Evolutionary conservation across 1,140 invertebrate species (phyloP).

Genomic region (Apolygus lucorum): DNA sequence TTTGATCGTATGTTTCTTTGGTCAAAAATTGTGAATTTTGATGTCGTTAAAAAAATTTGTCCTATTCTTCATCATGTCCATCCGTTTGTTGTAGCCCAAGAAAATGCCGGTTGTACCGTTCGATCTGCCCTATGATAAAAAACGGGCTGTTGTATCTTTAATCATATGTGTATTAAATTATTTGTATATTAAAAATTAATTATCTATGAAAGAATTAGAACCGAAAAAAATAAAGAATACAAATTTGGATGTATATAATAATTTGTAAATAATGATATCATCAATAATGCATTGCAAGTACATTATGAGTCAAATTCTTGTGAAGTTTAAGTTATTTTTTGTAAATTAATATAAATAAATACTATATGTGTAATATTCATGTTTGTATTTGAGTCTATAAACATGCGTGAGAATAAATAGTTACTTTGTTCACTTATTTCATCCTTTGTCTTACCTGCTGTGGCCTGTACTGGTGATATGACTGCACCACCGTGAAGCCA

Average conservation of each 20-base stretch:
- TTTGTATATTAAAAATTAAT: not conserved
- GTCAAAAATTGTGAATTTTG: not conserved
- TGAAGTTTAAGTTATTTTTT: constrained; percentile 29
- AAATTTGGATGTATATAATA: constrained; percentile 22
- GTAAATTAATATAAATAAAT: constrained; percentile 27
- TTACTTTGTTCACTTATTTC: constrained; percentile 25
- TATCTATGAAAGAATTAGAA: constrained; percentile 4
- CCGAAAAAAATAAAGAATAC: too few species aligned
- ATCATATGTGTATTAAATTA: not conserved
- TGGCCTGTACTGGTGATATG: too few species aligned
- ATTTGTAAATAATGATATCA: constrained; percentile 19
- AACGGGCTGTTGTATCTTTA: constrained; percentile 4
- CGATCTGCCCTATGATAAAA: too few species aligned
- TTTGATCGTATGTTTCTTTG: not conserved
- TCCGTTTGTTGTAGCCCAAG: constrained; percentile 1
- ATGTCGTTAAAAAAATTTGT: too few species aligned
- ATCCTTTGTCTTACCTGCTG: too few species aligned
- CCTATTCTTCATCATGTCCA: constrained; percentile 7
- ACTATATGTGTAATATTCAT: constrained; percentile 27
- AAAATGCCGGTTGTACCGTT: not conserved
- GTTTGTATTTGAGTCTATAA: constrained; percentile 26
- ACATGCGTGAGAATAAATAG: constrained; percentile 28
- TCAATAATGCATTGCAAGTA: constrained; percentile 15
- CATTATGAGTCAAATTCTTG: constrained; percentile 23
- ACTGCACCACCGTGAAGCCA: too few species aligned